A percentile compares a stretch with the other conserved stretches of the same genome.
Conservation (phyloP, 2,888 invertebrate species). For the Nasonia oneida region DNA sequence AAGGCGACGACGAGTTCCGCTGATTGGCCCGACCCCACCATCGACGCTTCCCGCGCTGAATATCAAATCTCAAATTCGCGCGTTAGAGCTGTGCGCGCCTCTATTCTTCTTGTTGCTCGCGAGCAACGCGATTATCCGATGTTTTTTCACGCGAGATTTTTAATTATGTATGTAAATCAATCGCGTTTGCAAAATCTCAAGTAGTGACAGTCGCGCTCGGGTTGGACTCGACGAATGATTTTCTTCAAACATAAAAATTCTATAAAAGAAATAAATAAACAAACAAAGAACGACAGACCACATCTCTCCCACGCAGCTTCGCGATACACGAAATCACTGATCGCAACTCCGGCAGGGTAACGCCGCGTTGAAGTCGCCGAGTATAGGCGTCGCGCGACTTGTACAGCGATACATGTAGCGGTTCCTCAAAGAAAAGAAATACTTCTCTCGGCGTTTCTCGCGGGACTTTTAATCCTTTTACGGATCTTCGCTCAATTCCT, state of each 20-base stretch:
- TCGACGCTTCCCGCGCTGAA: constrained; percentile 69
- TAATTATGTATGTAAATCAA: background rate
- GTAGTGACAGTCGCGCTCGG: background rate
- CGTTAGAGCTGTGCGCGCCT: background rate
- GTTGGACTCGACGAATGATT: background rate
- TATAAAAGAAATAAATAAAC: no score
- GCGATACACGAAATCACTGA: background rate
- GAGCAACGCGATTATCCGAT: background rate
- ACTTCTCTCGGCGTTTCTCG: background rate
- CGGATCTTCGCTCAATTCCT: constrained; percentile 71
- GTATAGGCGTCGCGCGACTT: background rate
- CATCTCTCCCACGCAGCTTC: background rate
- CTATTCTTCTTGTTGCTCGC: background rate
- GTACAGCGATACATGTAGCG: background rate
- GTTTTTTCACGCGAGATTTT: background rate
- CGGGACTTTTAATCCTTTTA: constrained; percentile 67
- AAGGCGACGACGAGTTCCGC: constrained; percentile 69
- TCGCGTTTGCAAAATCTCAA: background rate
- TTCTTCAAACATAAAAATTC: no score
- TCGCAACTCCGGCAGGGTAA: background rate
- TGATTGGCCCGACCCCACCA: constrained; percentile 75
- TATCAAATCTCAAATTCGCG: constrained; percentile 71
- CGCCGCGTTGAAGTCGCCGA: constrained; percentile 59
- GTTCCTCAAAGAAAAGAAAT: background rate
- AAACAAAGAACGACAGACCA: no score